Evolutionary conservation across 2,888 invertebrate species (phyloP).

Genomic region (Callyntrura sp.): DNA sequence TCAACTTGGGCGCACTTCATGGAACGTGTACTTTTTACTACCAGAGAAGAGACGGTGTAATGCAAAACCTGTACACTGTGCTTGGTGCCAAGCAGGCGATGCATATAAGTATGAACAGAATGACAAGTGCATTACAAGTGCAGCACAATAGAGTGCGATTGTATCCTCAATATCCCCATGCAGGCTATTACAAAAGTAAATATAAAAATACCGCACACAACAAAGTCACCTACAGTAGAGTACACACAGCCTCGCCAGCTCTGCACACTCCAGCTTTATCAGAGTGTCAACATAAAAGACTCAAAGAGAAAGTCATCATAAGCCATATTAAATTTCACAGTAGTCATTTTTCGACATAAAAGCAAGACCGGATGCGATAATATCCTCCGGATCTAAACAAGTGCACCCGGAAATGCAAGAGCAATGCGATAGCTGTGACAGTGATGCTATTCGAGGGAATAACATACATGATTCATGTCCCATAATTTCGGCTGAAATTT

Average conservation of each 20-base stretch:
- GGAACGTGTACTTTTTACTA: not conserved
- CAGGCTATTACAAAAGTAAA: not conserved
- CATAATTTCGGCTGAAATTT: constrained; percentile 17
- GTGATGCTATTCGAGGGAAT: no score
- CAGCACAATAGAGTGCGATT: no score
- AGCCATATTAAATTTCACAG: constrained; percentile 15
- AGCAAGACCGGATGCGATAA: constrained; percentile 28
- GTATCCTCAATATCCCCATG: no score
- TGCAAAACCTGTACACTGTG: constrained; percentile 6
- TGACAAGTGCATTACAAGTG: constrained; percentile 42
- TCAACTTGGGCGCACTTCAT: constrained; percentile 41
- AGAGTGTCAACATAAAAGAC: constrained; percentile 16
- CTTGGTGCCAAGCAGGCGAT: not conserved
- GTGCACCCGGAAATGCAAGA: constrained; percentile 36
- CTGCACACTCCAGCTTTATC: no score
- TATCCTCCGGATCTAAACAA: constrained; percentile 19
- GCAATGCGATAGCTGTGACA: not conserved
- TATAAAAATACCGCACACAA: no score
- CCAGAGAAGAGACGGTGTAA: not conserved
- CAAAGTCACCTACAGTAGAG: no score
- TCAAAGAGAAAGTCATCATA: not conserved
- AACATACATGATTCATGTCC: not conserved
- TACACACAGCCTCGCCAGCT: no score
- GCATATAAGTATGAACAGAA: not conserved
- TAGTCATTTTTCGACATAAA: constrained; percentile 4